Percentiles rank a stretch among this genome's conserved stretches.
Conservation (phyloP, 2,888 invertebrate species). For the Macrosoma leucophasiata region DNA sequence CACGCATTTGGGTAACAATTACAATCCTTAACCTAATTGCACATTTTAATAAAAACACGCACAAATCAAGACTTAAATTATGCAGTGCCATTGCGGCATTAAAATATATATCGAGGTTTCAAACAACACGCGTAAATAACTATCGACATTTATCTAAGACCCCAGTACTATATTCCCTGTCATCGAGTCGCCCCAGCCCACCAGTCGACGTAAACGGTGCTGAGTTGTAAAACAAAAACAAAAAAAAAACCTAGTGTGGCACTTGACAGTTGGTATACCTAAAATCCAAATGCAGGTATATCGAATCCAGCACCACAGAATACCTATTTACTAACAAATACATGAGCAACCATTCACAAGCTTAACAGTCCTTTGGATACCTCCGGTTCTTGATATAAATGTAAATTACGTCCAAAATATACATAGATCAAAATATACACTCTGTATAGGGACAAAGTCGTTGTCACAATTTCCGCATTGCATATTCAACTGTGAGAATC, state of each 20-base stretch:
- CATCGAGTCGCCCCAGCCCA: slow-evolving; percentile 41
- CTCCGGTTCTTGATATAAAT: slow-evolving; percentile 38
- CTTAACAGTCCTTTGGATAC: slow-evolving; percentile 45
- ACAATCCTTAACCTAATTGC: slow-evolving; percentile 61
- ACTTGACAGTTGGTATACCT: slow-evolving; percentile 47
- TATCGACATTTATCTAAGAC: slow-evolving; percentile 55
- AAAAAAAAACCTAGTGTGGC: slow-evolving; percentile 66
- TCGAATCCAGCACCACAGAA: slow-evolving; percentile 58
- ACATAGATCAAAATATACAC: slow-evolving; percentile 46
- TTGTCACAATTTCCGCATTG: slow-evolving; percentile 32
- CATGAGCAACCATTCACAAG: slow-evolving; percentile 71
- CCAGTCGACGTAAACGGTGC: slow-evolving; percentile 37
- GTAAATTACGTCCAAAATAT: slow-evolving; percentile 73
- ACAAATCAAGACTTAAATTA: slow-evolving; percentile 59
- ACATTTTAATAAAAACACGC: slow-evolving; percentile 67
- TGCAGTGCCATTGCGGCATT: slow-evolving; percentile 49
- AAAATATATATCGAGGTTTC: slow-evolving; percentile 74
- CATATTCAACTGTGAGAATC: slow-evolving; percentile 43
- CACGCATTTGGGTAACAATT: slow-evolving; percentile 70
- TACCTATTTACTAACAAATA: slow-evolving; percentile 57
- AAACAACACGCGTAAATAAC: slow-evolving; percentile 65
- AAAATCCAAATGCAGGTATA: slow-evolving; percentile 23
- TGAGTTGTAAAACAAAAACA: slow-evolving; percentile 54
- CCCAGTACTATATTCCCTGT: slow-evolving; percentile 65
- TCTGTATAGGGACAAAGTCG: slow-evolving; percentile 46